phyloP scores from a whole-genome alignment of 2,113 vertebrate species.

The Sinocyclocheilus grahami region DNA sequence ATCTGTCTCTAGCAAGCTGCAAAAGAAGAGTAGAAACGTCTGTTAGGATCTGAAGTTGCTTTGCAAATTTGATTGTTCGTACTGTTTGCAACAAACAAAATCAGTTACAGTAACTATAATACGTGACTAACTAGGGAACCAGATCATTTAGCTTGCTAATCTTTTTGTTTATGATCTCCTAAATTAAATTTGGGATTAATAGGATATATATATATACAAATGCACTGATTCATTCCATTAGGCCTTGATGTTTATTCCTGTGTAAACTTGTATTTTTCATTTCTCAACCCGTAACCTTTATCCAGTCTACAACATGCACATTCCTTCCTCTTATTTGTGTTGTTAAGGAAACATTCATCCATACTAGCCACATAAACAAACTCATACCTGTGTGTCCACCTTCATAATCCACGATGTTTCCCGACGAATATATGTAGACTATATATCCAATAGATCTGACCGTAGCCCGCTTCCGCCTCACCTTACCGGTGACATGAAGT shows the following conservation, averaged over 20 bases:
- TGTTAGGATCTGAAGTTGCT: conserved; percentile 17
- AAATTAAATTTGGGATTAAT: not conserved
- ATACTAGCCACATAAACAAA: not conserved
- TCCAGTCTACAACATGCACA: not conserved
- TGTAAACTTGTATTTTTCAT: not conserved
- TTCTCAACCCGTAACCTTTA: not conserved
- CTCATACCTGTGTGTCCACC: conserved; percentile 11
- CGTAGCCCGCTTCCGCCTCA: conserved; percentile 71
- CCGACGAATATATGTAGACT: not conserved
- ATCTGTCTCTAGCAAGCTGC: not conserved
- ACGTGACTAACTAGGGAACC: not conserved
- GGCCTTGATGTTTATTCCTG: not conserved
- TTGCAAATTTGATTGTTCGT: not conserved
- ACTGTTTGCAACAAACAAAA: not conserved
- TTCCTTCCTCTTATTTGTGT: conserved; percentile 2
- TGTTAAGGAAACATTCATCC: not conserved
- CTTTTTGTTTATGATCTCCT: not conserved
- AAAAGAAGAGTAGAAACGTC: conserved; percentile 5
- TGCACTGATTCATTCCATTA: not conserved
- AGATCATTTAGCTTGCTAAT: not conserved
- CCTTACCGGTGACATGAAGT: conserved; percentile 57
- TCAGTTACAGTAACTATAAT: not conserved
- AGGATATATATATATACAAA: not conserved
- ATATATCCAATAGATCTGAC: not conserved
- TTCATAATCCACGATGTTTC: conserved; percentile 7